A percentile compares a stretch with the other conserved stretches of the same genome.
phyloP scores from a whole-genome alignment of 2,113 vertebrate species.

The Lethenteron camtschaticum region DNA sequence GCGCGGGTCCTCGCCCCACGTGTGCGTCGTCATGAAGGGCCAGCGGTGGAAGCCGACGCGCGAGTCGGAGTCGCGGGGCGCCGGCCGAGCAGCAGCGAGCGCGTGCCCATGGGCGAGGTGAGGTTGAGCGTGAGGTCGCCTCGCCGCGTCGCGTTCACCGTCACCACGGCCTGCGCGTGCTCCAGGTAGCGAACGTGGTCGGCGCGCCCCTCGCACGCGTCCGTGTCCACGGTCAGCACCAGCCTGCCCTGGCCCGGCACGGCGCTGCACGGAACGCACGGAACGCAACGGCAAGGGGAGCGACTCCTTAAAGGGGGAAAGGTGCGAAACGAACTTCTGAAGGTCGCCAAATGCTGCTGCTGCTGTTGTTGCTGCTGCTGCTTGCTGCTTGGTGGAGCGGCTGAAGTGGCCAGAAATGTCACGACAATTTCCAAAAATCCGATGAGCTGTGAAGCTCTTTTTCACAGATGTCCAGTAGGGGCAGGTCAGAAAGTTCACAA shows the following conservation, averaged over 20 bases:
- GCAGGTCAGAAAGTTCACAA: too few relatives aligned
- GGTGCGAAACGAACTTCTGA: background rate
- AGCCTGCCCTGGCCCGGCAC: slow-evolving; percentile 54
- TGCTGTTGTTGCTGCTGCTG: too few relatives aligned
- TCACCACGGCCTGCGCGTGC: slow-evolving; percentile 82
- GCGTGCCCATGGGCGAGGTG: slow-evolving; percentile 94
- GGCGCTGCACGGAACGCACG: slow-evolving; percentile 27
- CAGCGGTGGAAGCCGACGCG: slow-evolving; percentile 98
- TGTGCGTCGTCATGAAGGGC: slow-evolving; percentile 99
- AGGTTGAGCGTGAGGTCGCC: slow-evolving; percentile 93
- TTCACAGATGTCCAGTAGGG: too few relatives aligned
- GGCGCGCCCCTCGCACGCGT: slow-evolving; percentile 73
- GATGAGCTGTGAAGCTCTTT: too few relatives aligned
- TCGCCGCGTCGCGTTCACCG: slow-evolving; percentile 60
- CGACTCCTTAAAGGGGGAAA: background rate
- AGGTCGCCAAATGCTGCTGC: too few relatives aligned
- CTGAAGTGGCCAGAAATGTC: too few relatives aligned
- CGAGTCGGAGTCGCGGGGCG: slow-evolving; percentile 76
- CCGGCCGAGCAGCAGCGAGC: slow-evolving; percentile 79
- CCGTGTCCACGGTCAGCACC: slow-evolving; percentile 45
- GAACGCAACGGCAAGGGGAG: background rate
- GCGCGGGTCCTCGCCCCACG: slow-evolving; percentile 90
- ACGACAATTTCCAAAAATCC: too few relatives aligned
- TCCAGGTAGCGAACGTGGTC: slow-evolving; percentile 97
- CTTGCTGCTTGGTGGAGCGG: too few relatives aligned